Percentiles rank a stretch among this genome's conserved stretches.
These are phyloP conservation scores for Melanotaenia duboulayi DNA, from an alignment of 2,113 vertebrate species.

Conservation along the genomic window DNA sequence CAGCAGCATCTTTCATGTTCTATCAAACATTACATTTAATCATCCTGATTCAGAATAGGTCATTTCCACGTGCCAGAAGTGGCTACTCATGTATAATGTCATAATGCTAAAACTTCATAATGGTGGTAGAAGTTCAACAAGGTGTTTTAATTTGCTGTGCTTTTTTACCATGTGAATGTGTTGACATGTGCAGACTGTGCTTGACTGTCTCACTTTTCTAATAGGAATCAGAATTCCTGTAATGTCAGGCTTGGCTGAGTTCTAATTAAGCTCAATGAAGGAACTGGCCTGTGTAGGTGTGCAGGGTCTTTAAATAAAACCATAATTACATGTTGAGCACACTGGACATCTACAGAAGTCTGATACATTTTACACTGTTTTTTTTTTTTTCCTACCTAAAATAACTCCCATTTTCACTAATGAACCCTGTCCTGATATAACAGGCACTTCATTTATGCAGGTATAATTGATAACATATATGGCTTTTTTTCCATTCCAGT, in stretches of 20 bases:
- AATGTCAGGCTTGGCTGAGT: neutral
- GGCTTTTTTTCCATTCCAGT: neutral
- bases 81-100: too few relatives aligned
- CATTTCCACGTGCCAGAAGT: too few relatives aligned
- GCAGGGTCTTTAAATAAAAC: constrained; percentile 1
- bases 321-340: neutral
- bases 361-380: neutral
- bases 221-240: neutral
- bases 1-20: too few relatives aligned
- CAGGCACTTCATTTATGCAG: neutral
- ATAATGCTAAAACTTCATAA: too few relatives aligned
- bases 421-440: neutral
- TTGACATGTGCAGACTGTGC: neutral
- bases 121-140: too few relatives aligned
- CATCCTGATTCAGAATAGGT: too few relatives aligned
- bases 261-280: constrained; percentile 5
- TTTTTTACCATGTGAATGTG: neutral
- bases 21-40: too few relatives aligned
- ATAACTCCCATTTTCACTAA: neutral
- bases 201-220: neutral
- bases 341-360: neutral
- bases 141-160: neutral
- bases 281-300: neutral
- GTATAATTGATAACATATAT: constrained; percentile 11
- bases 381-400: neutral